These are phyloP conservation scores for Drosophila cardini DNA, from an alignment of 1,140 invertebrate genomes.

Conservation along the genomic window DNA sequence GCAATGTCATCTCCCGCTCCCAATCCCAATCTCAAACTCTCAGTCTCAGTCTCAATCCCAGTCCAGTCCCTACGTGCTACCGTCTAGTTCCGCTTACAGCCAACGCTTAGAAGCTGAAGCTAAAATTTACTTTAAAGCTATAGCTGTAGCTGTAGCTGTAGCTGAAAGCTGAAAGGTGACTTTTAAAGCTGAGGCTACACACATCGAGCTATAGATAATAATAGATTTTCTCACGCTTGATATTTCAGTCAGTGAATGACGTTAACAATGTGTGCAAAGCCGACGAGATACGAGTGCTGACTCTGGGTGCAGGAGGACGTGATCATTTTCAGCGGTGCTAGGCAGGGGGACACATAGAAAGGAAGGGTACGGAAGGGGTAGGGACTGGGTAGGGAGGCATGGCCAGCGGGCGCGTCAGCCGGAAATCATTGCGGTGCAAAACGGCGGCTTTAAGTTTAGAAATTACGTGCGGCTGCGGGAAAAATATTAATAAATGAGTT, in stretches of 20 bases:
- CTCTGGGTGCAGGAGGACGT: slow-evolving; percentile 23
- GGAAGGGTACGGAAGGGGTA: slow-evolving; percentile 5
- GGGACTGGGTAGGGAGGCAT: slow-evolving; percentile 30
- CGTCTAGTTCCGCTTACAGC: slow-evolving; percentile 49
- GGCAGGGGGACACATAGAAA: not conserved
- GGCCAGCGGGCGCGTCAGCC: slow-evolving; percentile 56
- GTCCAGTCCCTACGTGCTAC: slow-evolving; percentile 44
- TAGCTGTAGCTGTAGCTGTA: not conserved
- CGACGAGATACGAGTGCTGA: slow-evolving; percentile 35
- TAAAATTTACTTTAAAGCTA: slow-evolving; percentile 23
- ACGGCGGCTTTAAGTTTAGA: slow-evolving; percentile 70
- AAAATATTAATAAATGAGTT: slow-evolving; percentile 73
- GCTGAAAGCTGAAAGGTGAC: slow-evolving; percentile 38
- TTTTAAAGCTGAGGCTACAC: slow-evolving; percentile 55
- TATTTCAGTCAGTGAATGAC: slow-evolving; percentile 80
- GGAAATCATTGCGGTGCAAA: slow-evolving; percentile 73
- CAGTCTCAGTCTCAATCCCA: not conserved
- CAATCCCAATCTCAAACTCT: slow-evolving; percentile 33
- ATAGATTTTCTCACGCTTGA: slow-evolving; percentile 83
- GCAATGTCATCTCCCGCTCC: slow-evolving; percentile 48
- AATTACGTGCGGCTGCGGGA: slow-evolving; percentile 63
- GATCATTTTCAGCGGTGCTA: not conserved
- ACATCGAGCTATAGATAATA: slow-evolving; percentile 74
- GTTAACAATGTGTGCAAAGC: slow-evolving; percentile 77
- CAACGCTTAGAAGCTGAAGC: slow-evolving; percentile 14